These are phyloP conservation scores for Circaetus gallicus DNA, from an alignment of 2,113 vertebrate genomes.

Conservation along the genomic window DNA sequence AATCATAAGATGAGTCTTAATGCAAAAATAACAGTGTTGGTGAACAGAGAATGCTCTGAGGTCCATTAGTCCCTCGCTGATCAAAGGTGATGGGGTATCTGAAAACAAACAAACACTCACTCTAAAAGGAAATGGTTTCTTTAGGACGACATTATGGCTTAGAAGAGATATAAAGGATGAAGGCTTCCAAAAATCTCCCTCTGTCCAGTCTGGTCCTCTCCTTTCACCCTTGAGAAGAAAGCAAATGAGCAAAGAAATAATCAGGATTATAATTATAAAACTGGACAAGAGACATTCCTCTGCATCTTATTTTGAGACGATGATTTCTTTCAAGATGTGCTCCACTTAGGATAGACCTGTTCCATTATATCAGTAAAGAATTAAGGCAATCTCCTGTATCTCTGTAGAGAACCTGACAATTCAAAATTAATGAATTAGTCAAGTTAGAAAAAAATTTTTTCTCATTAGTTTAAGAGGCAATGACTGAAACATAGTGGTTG, in stretches of 20 bases:
- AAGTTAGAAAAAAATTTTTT: not conserved
- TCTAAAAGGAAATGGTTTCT: not conserved
- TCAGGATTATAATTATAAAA: not conserved
- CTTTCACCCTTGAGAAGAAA: not conserved
- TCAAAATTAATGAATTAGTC: not conserved
- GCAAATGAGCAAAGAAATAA: not conserved
- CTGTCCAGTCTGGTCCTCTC: not conserved
- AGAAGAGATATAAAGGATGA: not conserved
- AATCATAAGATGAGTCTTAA: not conserved
- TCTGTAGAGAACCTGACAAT: not conserved
- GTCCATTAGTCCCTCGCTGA: not conserved
- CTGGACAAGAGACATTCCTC: not conserved
- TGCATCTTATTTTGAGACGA: not conserved
- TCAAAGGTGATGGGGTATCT: not conserved
- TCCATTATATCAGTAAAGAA: not conserved
- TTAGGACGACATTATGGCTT: not conserved
- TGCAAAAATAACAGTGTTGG: not conserved
- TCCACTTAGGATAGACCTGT: not conserved
- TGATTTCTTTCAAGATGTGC: not conserved
- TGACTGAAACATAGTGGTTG: not conserved
- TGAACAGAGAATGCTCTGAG: not conserved
- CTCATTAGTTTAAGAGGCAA: not conserved
- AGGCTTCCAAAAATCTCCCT: not conserved
- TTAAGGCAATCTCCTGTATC: not conserved
- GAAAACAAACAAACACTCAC: not conserved